Evolutionary conservation across 2,797 vertebrate genomes (phyloP).

Genomic region (Glyptemys insculpta): DNA sequence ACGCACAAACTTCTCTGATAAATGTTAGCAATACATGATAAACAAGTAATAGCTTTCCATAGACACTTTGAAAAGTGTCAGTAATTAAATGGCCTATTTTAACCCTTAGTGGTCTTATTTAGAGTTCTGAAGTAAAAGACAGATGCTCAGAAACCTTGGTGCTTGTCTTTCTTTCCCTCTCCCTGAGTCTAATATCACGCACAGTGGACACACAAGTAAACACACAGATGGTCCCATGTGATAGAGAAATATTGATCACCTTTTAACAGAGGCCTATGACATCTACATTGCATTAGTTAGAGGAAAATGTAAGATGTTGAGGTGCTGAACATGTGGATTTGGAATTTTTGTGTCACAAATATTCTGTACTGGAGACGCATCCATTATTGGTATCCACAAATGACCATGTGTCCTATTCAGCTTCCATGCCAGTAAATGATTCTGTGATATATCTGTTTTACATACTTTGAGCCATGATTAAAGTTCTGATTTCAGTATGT

Average conservation of each 20-base stretch:
- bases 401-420: background rate
- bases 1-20: background rate
- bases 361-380: background rate
- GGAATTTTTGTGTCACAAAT: background rate
- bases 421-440: background rate
- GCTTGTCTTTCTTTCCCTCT: background rate
- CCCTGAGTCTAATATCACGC: background rate
- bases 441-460: background rate
- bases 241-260: background rate
- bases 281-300: background rate
- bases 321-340: background rate
- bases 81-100: background rate
- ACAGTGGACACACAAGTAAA: background rate
- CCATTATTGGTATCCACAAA: background rate
- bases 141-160: background rate
- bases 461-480: background rate
- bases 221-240: background rate
- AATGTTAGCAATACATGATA: background rate
- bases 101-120: background rate
- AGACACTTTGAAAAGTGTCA: background rate
- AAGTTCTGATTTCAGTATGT: background rate
- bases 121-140: background rate
- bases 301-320: background rate
- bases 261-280: background rate
- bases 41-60: background rate